phyloP scores from a whole-genome alignment of 2,113 vertebrate genomes.

The Osmerus mordax region DNA sequence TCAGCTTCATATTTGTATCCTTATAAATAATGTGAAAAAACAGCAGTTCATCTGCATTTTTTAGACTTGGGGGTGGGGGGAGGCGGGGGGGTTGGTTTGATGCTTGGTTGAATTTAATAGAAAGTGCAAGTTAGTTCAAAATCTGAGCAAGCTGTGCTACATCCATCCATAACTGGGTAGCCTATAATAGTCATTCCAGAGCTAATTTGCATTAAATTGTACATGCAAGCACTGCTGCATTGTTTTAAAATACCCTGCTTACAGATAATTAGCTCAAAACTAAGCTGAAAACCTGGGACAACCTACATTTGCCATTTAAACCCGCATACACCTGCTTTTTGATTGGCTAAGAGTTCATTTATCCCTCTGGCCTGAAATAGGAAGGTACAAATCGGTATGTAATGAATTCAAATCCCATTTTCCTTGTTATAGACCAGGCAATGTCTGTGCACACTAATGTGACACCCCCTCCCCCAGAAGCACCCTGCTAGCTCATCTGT shows the following conservation, averaged over 20 bases:
- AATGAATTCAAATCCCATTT: conserved; percentile 46
- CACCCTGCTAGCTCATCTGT: conserved; percentile 12
- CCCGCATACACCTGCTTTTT: conserved; percentile 12
- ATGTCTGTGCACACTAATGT: conserved; percentile 24
- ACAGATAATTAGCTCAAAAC: conserved; percentile 50
- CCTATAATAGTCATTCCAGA: background rate
- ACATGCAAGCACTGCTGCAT: conserved; percentile 17
- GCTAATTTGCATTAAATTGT: background rate
- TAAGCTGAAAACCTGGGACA: conserved; percentile 16
- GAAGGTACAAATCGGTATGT: conserved; percentile 20
- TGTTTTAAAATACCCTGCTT: conserved; percentile 29
- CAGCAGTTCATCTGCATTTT: conserved; percentile 38
- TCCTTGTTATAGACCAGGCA: conserved; percentile 18
- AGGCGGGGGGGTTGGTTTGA: conserved; percentile 25
- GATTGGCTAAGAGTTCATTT: conserved; percentile 19
- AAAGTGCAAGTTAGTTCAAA: conserved; percentile 29
- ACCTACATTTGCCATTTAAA: background rate
- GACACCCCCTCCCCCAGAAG: conserved; percentile 16
- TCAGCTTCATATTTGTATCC: conserved; percentile 35
- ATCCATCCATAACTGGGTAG: conserved; percentile 1
- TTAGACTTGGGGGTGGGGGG: background rate
- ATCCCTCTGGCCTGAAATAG: background rate
- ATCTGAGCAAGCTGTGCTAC: conserved; percentile 26
- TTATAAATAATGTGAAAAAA: conserved; percentile 40
- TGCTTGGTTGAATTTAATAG: conserved; percentile 40